Evolutionary conservation across 2,888 invertebrate genomes (phyloP).

Genomic region (Napeogenes sylphis): DNA sequence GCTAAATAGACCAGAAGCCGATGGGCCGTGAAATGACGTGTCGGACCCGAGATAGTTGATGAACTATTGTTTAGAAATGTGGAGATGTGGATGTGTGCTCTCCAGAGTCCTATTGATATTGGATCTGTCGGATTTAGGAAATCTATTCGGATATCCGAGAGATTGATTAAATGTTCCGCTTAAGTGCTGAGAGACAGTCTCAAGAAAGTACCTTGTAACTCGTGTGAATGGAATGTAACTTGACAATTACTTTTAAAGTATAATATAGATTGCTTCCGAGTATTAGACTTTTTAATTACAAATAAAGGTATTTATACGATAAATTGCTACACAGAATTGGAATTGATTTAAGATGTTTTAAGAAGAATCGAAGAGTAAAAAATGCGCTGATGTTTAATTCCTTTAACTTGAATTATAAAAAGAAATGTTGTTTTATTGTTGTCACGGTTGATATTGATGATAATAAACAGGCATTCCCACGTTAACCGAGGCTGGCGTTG

Average conservation of each 20-base stretch:
- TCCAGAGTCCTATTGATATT: constrained; percentile 32
- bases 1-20: constrained; percentile 58
- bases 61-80: constrained; percentile 60
- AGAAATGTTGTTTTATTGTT: constrained; percentile 35
- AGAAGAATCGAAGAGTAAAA: too few species aligned
- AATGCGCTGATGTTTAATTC: not conserved
- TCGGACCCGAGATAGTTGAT: constrained; percentile 51
- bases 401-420: not conserved
- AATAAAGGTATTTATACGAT: too few species aligned
- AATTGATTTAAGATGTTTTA: too few species aligned
- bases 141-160: constrained; percentile 25
- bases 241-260: not conserved
- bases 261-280: too few species aligned
- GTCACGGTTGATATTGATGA: constrained; percentile 48
- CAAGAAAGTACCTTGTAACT: not conserved
- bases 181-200: constrained; percentile 21
- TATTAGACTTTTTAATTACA: too few species aligned
- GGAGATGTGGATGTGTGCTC: constrained; percentile 37
- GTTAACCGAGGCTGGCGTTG: constrained; percentile 62
- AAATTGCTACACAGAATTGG: too few species aligned
- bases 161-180: constrained; percentile 33
- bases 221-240: not conserved
- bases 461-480: constrained; percentile 66
- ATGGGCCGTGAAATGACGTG: constrained; percentile 61
- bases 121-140: constrained; percentile 41